A percentile compares a stretch with the other conserved stretches of the same genome.
Evolutionary conservation across 2,888 invertebrate genomes (phyloP).

Genomic region (Scaptomyza tumidula): DNA sequence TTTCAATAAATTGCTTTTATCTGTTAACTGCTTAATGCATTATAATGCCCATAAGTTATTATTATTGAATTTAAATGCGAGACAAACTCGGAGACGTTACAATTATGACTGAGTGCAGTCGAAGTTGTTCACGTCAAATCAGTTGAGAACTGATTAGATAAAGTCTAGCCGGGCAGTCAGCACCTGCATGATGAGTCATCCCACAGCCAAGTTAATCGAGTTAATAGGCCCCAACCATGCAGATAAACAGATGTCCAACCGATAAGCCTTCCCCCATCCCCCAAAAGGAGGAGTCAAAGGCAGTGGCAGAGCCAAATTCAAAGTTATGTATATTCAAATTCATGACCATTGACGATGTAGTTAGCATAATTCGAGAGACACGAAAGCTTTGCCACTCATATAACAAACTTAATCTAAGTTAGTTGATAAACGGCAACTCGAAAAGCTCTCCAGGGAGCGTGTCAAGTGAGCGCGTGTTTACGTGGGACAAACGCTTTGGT

Average conservation of each 20-base stretch:
- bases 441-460: conserved; percentile 45
- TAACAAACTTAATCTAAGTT: conserved; percentile 24
- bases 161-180: conserved; percentile 14
- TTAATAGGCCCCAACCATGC: conserved; percentile 14
- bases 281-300: neutral
- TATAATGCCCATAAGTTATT: neutral
- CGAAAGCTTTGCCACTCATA: conserved; percentile 16
- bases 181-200: conserved; percentile 60
- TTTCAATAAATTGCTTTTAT: conserved; percentile 5
- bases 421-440: conserved; percentile 18
- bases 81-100: conserved; percentile 16
- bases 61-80: no score
- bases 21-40: conserved; percentile 23
- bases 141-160: conserved; percentile 41
- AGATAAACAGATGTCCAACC: conserved; percentile 38
- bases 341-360: neutral
- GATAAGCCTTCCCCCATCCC: conserved; percentile 18
- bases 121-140: conserved; percentile 1
- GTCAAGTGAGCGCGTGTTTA: conserved; percentile 31
- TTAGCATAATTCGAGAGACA: neutral
- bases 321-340: conserved; percentile 16
- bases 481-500: conserved; percentile 32
- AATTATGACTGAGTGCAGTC: conserved; percentile 21
- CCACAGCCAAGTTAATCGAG: neutral
- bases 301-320: neutral